phyloP scores from a whole-genome alignment of 2,113 vertebrate genomes.

The Paramisgurnus dabryanus region DNA sequence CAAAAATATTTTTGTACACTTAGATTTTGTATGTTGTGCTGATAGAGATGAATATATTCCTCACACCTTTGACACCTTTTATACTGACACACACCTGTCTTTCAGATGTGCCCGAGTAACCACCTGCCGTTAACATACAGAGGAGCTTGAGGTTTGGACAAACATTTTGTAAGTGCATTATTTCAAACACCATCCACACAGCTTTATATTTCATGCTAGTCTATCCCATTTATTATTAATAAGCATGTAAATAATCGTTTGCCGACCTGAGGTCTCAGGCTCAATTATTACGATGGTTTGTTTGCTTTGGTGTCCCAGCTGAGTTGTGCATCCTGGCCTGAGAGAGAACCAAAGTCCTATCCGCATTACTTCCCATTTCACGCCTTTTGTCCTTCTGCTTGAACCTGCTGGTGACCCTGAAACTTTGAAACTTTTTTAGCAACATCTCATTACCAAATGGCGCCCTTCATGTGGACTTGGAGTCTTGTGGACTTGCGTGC shows the following conservation, averaged over 20 bases:
- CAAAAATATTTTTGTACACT: background rate
- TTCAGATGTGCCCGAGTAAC: background rate
- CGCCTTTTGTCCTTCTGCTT: conserved; percentile 10
- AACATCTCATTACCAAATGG: too few relatives aligned
- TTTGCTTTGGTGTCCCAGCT: conserved; percentile 51
- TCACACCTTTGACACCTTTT: background rate
- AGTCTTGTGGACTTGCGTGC: too few relatives aligned
- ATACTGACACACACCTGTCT: conserved; percentile 3
- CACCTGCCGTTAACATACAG: background rate
- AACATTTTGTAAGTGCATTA: background rate
- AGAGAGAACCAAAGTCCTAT: conserved; percentile 50
- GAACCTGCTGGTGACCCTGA: conserved; percentile 33
- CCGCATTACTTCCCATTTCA: conserved; percentile 54
- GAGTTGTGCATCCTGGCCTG: conserved; percentile 37
- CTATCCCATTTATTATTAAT: conserved; percentile 65
- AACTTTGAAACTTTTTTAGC: conserved; percentile 55
- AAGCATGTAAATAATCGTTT: conserved; percentile 61
- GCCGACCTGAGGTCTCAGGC: conserved; percentile 56
- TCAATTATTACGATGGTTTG: conserved; percentile 60
- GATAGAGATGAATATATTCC: background rate
- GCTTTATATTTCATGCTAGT: conserved; percentile 59
- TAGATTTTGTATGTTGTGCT: background rate
- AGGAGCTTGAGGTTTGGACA: background rate
- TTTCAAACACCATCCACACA: conserved; percentile 26
- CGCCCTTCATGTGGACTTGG: too few relatives aligned